Evolutionary conservation across 2,113 vertebrate genomes (phyloP), one percentile per base, ranked within the genome.

Genomic region (Sylvia atricapilla): DNA sequence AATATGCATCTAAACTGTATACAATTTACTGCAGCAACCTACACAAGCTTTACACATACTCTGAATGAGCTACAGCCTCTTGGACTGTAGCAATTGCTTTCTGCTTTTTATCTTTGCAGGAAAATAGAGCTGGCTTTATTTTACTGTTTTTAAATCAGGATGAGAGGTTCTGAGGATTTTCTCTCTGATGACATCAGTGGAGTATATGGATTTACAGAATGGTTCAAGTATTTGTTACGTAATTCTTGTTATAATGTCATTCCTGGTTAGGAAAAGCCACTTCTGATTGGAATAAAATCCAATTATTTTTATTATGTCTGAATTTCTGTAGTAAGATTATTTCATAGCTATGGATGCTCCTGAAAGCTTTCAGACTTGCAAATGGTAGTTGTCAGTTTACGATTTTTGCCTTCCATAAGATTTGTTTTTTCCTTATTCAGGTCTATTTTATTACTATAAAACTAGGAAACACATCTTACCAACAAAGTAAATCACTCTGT

Each of bases 131-230:
- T 93, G 75, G 63, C 68, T 87, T 96, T 96, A 90, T 85, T 95
- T 93, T 49, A 66, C 33, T 69, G 56, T 31, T 94, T 95, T 94
- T 86, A 97, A 94, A 92, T 47, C 59, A 68, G 87, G 56, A 93
- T 95, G 70, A 96, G 56, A 66, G 53, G 20, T 58, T 95, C 75
- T 86, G 43, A 80, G 84, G 90, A 94, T 91, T 93, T 96, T 89
- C 56, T 90, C 13, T 60, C 58, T 86, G 72, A 80, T 72, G 67
- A 87, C 92, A 86, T 88, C 89, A 93, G 21, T 68, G 8, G 39
- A 93, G 10, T 80, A 77, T 33, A 75, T 66, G 63, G 81, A 89
- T 88, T 93, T 94, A 89, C 56, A 92, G 69, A 94, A 93, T 11
- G 6, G 28, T 78, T 90, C 46, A 77, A 84, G 76, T 78, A 94